Conservation (phyloP, 2,888 invertebrate species). For the Eupithecia abbreviata region DNA sequence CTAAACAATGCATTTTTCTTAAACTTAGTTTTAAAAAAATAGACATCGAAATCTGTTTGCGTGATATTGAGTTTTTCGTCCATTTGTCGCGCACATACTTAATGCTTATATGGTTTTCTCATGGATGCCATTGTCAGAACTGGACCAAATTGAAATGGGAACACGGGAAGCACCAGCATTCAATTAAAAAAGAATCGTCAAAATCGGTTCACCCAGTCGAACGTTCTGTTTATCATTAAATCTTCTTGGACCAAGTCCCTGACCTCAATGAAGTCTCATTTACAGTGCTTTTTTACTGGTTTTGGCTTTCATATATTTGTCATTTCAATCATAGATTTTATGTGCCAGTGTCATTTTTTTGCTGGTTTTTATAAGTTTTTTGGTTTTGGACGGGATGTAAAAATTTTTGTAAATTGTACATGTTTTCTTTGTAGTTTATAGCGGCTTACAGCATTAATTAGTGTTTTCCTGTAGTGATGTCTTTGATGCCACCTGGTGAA, state of each 20-base stretch:
- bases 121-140: no score
- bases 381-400: constrained; percentile 26
- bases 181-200: no score
- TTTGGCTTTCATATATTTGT: background rate
- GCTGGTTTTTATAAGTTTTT: constrained; percentile 35
- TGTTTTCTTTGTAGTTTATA: constrained; percentile 17
- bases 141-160: no score
- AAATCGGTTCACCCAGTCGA: no score
- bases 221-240: background rate
- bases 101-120: no score
- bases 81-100: no score
- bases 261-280: constrained; percentile 19
- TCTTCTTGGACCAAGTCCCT: constrained; percentile 5
- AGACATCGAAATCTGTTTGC: no score
- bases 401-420: constrained; percentile 38
- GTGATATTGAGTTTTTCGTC: no score
- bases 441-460: constrained; percentile 14
- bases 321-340: constrained; percentile 2
- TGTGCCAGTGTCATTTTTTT: constrained; percentile 3
- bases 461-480: constrained; percentile 47
- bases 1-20: no score
- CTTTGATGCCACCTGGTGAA: constrained; percentile 47
- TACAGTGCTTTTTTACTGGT: background rate
- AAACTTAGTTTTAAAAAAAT: no score
- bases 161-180: no score